These are phyloP conservation scores for Gephyroberyx darwinii DNA, from an alignment of 2,797 vertebrate species.

Conservation along the genomic window DNA sequence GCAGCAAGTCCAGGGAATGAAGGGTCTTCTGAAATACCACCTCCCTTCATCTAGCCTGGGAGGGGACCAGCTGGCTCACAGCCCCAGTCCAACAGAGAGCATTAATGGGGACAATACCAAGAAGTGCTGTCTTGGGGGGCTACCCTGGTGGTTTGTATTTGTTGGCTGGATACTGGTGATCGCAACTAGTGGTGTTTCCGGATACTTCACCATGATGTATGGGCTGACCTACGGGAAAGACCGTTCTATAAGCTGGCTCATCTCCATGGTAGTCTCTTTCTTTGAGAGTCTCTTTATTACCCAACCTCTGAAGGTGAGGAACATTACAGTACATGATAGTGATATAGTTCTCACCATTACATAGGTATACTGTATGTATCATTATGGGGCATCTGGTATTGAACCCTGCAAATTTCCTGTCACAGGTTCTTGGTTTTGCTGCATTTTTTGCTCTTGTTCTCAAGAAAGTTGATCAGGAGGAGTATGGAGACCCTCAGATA, in stretches of 20 bases:
- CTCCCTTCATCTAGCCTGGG: slow-evolving; percentile 62
- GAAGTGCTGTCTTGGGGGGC: slow-evolving; percentile 76
- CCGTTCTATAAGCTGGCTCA: slow-evolving; percentile 94
- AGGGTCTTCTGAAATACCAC: slow-evolving; percentile 79
- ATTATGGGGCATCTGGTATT: not conserved
- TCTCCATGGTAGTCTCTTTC: slow-evolving; percentile 94
- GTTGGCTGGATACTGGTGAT: slow-evolving; percentile 90
- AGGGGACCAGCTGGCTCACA: slow-evolving; percentile 62
- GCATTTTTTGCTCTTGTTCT: slow-evolving; percentile 95
- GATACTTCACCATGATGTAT: slow-evolving; percentile 95
- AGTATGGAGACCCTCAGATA: slow-evolving; percentile 83
- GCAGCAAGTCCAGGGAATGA: slow-evolving; percentile 88
- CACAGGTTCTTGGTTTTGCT: slow-evolving; percentile 94
- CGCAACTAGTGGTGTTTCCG: slow-evolving; percentile 87
- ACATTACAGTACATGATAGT: not conserved
- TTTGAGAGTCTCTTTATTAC: slow-evolving; percentile 95
- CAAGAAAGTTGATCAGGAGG: slow-evolving; percentile 91
- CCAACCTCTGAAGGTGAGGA: slow-evolving; percentile 92
- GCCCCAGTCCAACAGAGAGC: slow-evolving; percentile 70
- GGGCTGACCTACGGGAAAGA: slow-evolving; percentile 92
- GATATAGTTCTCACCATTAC: not conserved
- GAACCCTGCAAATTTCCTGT: slow-evolving; percentile 32
- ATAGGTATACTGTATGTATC: too few relatives aligned
- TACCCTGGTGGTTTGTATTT: slow-evolving; percentile 95
- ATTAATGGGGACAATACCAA: slow-evolving; percentile 53